phyloP scores from a whole-genome alignment of 2,113 vertebrate species.

The Polypterus senegalus region DNA sequence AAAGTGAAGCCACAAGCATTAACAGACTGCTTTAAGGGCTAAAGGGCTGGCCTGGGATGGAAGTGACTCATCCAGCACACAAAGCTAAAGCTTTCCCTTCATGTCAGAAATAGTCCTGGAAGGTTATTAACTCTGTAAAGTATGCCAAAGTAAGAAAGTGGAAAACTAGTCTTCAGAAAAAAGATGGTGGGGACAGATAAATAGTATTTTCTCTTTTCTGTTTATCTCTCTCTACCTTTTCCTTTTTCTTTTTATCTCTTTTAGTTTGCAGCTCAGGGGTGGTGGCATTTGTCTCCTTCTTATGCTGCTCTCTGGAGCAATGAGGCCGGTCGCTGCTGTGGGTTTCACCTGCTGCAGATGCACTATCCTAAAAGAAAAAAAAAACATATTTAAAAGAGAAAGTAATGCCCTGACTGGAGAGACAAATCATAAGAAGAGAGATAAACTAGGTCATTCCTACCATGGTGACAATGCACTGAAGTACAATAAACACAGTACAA shows the following conservation, averaged over 20 bases:
- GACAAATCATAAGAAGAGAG: too few species aligned
- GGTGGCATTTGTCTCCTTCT: slow-evolving; percentile 33
- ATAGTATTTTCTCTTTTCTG: background rate
- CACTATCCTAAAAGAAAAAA: slow-evolving; percentile 55
- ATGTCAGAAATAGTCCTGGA: background rate
- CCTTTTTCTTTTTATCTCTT: slow-evolving; percentile 51
- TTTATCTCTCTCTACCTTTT: slow-evolving; percentile 55
- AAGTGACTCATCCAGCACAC: too few species aligned
- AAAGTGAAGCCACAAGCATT: too few species aligned
- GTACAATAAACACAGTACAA: too few species aligned
- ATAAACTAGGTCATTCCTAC: too few species aligned
- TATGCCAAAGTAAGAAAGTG: too few species aligned
- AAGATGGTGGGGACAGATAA: background rate
- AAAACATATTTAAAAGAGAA: too few species aligned
- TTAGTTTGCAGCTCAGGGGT: slow-evolving; percentile 42
- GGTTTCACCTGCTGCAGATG: slow-evolving; percentile 69
- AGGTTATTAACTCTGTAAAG: background rate
- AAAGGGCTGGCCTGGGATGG: too few species aligned
- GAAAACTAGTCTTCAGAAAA: background rate
- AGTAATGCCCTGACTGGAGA: too few species aligned
- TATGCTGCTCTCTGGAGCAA: slow-evolving; percentile 33
- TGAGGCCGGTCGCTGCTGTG: slow-evolving; percentile 68
- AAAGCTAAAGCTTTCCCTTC: too few species aligned
- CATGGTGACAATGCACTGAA: too few species aligned
- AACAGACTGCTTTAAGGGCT: too few species aligned